Base-by-base conservation (phyloP, 2,797 vertebrate genomes). In the Selene dorsalis region DNA sequence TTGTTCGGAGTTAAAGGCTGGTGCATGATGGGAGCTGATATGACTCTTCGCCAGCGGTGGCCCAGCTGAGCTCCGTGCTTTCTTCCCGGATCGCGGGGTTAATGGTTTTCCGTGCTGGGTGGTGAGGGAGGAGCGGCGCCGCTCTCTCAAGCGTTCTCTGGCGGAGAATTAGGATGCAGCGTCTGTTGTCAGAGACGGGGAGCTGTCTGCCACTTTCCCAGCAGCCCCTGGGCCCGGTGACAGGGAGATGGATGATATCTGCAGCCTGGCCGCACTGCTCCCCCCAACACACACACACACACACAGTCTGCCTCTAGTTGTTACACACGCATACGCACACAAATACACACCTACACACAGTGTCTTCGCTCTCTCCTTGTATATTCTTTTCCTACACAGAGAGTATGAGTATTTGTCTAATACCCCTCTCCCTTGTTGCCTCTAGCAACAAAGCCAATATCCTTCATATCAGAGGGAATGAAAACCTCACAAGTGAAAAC, bases 191-290 rank as follows among this genome's bases (percentile, higher is more conserved):
- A 92, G 94, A 91, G 93, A 87, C 87, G 92, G 90, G 92, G 93
- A 94, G 93, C 92, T 94, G 96, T 96, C 96, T 97, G 95, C 95
- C 94, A 96, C 95, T 95, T 95, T 90, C 95, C 96, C 96, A 97
- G 95, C 95, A 96, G 96, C 93, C 94, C 94, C 90, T 92, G 94
- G 94, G 95, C 93, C 85, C 85, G 92, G 94, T 97, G 97, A 97
- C 97, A 98, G 95, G 90, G 96, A 98, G 97, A 99, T 97, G 96
- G 97, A 98, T 98, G 96, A 94, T 95, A 96, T 95, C 96, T 95
- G 95, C 95, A 96, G 95, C 93, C 94, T 94, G 94, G 96, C 94
- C 89, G 93, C 96, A 94, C 94, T 92, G 84, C 88, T 87, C 81
- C 91, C 79, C 84, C 82, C 85, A 56, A 75, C 55, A 69, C 76